Evolutionary conservation across 2,888 invertebrate species (phyloP).

Genomic region (Orthosia gracilis): DNA sequence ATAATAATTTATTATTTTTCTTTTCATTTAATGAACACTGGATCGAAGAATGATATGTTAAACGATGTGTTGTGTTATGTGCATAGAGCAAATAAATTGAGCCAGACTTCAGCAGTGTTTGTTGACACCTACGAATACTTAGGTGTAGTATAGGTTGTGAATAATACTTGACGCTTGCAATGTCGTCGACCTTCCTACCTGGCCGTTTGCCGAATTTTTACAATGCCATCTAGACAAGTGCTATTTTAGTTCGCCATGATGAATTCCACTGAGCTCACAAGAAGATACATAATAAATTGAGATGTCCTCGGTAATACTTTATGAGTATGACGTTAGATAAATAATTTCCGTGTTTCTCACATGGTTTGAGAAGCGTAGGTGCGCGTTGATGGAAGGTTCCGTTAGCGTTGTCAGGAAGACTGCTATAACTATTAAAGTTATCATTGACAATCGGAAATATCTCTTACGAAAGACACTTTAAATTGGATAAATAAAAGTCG

Average conservation of each 20-base stretch:
- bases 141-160: slow-evolving; percentile 24
- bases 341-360: slow-evolving; percentile 77
- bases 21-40: slow-evolving; percentile 14
- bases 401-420: slow-evolving; percentile 42
- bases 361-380: slow-evolving; percentile 70
- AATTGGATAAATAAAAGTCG: slow-evolving; percentile 17
- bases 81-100: slow-evolving; percentile 37
- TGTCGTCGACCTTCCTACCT: slow-evolving; percentile 75
- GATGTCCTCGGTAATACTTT: slow-evolving; percentile 56
- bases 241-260: slow-evolving; percentile 66
- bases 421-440: slow-evolving; percentile 26
- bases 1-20: slow-evolving; percentile 44
- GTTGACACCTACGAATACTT: slow-evolving; percentile 28
- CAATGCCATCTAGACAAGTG: slow-evolving; percentile 68
- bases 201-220: slow-evolving; percentile 70
- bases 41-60: slow-evolving; percentile 23
- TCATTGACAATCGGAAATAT: slow-evolving; percentile 37
- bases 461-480: slow-evolving; percentile 11
- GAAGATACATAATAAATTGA: slow-evolving; percentile 42
- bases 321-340: slow-evolving; percentile 59
- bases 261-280: slow-evolving; percentile 57
- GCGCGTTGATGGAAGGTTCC: slow-evolving; percentile 58
- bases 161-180: slow-evolving; percentile 59
- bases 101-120: slow-evolving; percentile 47
- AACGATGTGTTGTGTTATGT: slow-evolving; percentile 24